phyloP scores from a whole-genome alignment of 2,797 vertebrate genomes.

The Myotis pilosus region DNA sequence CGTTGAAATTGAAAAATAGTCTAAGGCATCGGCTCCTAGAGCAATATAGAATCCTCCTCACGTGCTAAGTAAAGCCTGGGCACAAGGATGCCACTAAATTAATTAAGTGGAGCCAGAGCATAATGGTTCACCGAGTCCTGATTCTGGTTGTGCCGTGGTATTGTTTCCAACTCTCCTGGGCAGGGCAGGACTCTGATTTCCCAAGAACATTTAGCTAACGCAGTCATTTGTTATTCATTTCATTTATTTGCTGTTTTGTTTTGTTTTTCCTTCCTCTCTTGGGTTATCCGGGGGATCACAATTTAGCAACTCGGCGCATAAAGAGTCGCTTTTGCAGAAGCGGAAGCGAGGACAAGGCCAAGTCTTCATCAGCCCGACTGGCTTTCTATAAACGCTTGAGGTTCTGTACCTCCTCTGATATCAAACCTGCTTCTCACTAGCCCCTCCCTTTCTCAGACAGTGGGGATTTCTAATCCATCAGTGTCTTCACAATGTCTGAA shows the following conservation, averaged over 20 bases:
- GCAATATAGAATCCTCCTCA: neutral
- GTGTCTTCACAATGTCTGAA: constrained; percentile 70
- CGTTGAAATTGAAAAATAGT: neutral
- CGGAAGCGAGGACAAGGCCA: constrained; percentile 95
- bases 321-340: constrained; percentile 93
- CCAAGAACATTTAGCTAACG: no score
- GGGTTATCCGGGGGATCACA: no score
- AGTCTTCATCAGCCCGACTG: constrained; percentile 83
- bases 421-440: constrained; percentile 84
- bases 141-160: neutral
- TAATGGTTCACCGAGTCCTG: neutral
- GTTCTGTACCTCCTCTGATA: constrained; percentile 95
- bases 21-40: neutral
- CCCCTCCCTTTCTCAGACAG: constrained; percentile 85
- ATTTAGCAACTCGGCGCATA: constrained; percentile 86
- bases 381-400: constrained; percentile 91
- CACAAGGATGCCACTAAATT: neutral
- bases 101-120: neutral
- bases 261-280: no score
- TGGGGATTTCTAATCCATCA: constrained; percentile 84
- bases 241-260: no score
- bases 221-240: no score
- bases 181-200: no score
- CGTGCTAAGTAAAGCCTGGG: neutral
- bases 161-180: no score